These are phyloP conservation scores for Neoscelio sp. DNA, from an alignment of 2,888 invertebrate species.

Conservation along the genomic window DNA sequence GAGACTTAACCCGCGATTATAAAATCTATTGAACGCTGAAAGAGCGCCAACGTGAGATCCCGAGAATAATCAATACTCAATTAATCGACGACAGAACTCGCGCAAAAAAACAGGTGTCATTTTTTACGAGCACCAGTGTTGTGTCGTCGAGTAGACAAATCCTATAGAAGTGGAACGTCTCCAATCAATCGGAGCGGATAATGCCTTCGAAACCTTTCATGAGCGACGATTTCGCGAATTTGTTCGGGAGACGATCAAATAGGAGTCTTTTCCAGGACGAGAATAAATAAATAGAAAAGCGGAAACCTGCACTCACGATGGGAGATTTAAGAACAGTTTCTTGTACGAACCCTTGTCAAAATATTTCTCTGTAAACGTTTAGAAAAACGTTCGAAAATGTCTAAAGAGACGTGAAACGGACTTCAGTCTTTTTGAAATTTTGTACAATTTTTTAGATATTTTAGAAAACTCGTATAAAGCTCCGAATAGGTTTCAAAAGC, in stretches of 20 bases:
- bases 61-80: constrained; percentile 51
- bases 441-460: too few relatives aligned
- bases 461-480: too few relatives aligned
- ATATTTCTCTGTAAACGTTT: too few relatives aligned
- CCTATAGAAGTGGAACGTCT: constrained; percentile 59
- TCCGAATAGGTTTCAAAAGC: too few relatives aligned
- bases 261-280: constrained; percentile 52
- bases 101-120: constrained; percentile 44
- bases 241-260: constrained; percentile 46
- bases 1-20: neutral
- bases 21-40: constrained; percentile 9
- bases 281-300: constrained; percentile 47
- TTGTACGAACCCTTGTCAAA: too few relatives aligned
- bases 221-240: constrained; percentile 51
- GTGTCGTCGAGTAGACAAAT: constrained; percentile 54
- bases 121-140: constrained; percentile 35
- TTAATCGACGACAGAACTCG: constrained; percentile 43
- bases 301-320: constrained; percentile 16
- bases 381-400: too few relatives aligned
- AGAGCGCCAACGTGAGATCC: constrained; percentile 17
- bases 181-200: constrained; percentile 62
- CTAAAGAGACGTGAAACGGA: too few relatives aligned
- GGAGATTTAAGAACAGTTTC: too few relatives aligned
- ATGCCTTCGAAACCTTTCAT: constrained; percentile 56
- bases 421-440: too few relatives aligned